Evolutionary conservation across 2,888 invertebrate genomes (phyloP), one percentile per base, ranked within the genome.

Genomic region (Stenolophus ochropezus): DNA sequence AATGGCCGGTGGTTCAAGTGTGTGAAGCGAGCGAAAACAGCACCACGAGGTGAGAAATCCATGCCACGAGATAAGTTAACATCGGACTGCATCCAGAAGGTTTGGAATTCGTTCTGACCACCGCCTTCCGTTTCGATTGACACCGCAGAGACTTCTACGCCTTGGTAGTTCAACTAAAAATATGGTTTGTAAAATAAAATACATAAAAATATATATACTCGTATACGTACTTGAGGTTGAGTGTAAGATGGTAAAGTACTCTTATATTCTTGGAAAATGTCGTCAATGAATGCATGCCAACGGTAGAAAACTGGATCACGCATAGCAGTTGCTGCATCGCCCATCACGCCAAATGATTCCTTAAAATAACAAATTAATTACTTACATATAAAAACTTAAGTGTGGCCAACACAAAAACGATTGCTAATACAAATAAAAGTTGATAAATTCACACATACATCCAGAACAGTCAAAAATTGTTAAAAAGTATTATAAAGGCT

Each of bases 241-340:
- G 89, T 90, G 87, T 96, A 96, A 0, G 93, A 90, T 0, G 93
- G 89, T 27, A 96, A 89, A 6, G 92, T 93, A 84, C 90, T 90
- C 88, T 96, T 96, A 89, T 94, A 93, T 83, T 93, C 91, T 84
- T 92, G 91, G 91, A 96, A 96, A 27, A 96, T 89, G 84, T 95
- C 93, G 86, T 96, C 94, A 21, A 96, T 90, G 87, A 93, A 94
- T 0, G 94, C 91, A 86, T 96, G 96, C 94, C 94, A 95, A 87
- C 94, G 93, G 90, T 96, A 96, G 91, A 96, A 96, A 20, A 94
- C 90, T 0, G 96, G 96, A 88, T 96, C 96, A 2, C 96, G 91
- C 95, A 96, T 95, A 0, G 96, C 94, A 0, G 95, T 95, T 0
- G 95, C 92, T 0, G 94, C 92, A 86, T 96, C 96, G 0, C 95